phyloP scores from a whole-genome alignment of 1,140 invertebrate genomes.

The Charaxes varanes region DNA sequence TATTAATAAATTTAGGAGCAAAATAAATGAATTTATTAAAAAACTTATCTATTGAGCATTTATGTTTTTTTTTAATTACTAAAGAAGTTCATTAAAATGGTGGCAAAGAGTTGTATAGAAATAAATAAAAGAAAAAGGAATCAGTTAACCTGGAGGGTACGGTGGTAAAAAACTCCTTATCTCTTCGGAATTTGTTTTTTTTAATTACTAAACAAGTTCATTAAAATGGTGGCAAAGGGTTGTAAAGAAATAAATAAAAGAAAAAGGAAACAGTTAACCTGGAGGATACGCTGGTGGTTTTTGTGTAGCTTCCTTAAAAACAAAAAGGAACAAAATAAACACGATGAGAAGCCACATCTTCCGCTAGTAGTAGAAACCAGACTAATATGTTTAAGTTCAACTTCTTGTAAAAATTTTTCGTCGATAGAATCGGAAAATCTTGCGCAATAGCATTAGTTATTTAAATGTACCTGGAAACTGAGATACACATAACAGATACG shows the following conservation, averaged over 20 bases:
- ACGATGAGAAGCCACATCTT: conserved; percentile 33
- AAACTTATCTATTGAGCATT: too few species aligned
- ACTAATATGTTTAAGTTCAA: conserved; percentile 8
- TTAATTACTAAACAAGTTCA: too few species aligned
- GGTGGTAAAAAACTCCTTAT: too few species aligned
- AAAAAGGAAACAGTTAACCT: conserved; percentile 23
- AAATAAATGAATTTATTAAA: too few species aligned
- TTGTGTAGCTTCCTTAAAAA: conserved; percentile 21
- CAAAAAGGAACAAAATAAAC: conserved; percentile 27
- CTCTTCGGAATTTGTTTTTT: too few species aligned
- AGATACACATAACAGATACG: too few species aligned
- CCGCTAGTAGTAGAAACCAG: conserved; percentile 3
- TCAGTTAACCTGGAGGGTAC: conserved; percentile 38
- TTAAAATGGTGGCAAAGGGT: too few species aligned
- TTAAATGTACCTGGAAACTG: conserved; percentile 18
- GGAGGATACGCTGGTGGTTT: conserved; percentile 32
- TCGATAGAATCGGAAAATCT: conserved; percentile 24
- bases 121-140: conserved; percentile 1
- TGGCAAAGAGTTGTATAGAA: too few species aligned
- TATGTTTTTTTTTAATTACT: too few species aligned
- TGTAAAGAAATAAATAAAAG: not conserved
- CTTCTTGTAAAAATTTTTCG: too few species aligned
- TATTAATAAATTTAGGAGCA: too few species aligned
- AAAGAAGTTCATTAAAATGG: too few species aligned
- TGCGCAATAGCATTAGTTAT: conserved; percentile 19